Base-by-base conservation (phyloP, 2,113 vertebrate genomes). In the Larimichthys polyactis region DNA sequence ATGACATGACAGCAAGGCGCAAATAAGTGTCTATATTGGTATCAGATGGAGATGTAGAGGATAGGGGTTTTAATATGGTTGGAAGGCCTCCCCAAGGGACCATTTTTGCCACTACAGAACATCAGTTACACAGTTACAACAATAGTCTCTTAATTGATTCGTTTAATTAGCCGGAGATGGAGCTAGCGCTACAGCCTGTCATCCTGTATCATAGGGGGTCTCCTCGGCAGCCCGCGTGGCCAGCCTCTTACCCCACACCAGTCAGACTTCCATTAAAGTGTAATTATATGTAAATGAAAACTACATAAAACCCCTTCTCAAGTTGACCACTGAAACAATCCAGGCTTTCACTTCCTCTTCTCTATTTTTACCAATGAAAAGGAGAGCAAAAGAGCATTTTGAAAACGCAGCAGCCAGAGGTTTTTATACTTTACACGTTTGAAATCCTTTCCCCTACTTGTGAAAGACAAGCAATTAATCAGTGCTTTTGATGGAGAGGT, bases 21-120 rank as follows among this genome's bases (percentile, higher is more conserved):
- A 98, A 98, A 98, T 98, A 98, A 98, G 96, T 96, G 96, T 96
- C 97, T 97, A 96, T 97, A 97, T 98, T 97, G 97, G 97, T 97
- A 97, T 97, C 96, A 96, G 95, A 98, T 97, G 96, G 96, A 97
- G 96, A 96, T 95, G 96, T 96, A 96, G 96, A 97, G 96, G 97
- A 97, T 96, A 95, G 95, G 94, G 95, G 75, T 96, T 98, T 97
- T 97, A 97, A 97, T 97, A 96, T 93, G 95, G 96, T 88, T 92
- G 93, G 95, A 96, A 95, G 96, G 95, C 95, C 96, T 97, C 97
- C 97, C 98, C 84, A 91, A 95, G 97, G 97, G 97, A 96, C 95
- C 97, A 95, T 97, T 99, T 97, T 94, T 97, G 95, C 95, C 93
- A 94, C 95, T 95, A 92, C 95, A 95, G 96, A 97, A 97, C 97